phyloP scores from a whole-genome alignment of 2,888 invertebrate species.

The Cepaea hortensis region DNA sequence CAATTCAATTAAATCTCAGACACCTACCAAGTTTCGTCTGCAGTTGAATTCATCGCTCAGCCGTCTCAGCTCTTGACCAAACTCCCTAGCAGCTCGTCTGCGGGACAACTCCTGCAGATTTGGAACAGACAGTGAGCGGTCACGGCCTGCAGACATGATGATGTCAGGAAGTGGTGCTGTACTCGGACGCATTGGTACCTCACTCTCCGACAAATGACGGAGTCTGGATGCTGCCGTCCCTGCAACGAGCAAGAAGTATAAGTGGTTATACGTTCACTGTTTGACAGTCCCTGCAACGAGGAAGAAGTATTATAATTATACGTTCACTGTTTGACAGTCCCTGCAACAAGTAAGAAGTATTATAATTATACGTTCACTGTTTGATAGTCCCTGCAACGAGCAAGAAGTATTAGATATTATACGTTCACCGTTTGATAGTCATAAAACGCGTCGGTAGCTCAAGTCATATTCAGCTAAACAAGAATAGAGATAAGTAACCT shows the following conservation, averaged over 20 bases:
- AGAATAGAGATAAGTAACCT: no score
- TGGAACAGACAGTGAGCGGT: conserved; percentile 63
- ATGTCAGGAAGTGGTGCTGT: conserved; percentile 64
- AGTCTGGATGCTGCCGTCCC: conserved; percentile 13
- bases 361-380: no score
- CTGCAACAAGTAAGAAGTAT: no score
- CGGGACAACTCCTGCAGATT: conserved; percentile 55
- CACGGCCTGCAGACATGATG: conserved; percentile 56
- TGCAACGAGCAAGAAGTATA: neutral
- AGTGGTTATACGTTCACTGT: no score
- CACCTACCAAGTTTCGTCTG: conserved; percentile 13
- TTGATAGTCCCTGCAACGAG: no score
- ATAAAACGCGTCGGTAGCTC: no score
- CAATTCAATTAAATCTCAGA: neutral
- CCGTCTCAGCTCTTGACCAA: conserved; percentile 59
- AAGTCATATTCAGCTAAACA: no score
- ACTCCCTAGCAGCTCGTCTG: conserved; percentile 47
- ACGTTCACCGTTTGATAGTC: no score
- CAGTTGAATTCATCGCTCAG: conserved; percentile 69
- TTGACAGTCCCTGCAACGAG: no score
- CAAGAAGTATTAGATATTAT: no score
- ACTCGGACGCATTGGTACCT: neutral
- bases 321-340: no score
- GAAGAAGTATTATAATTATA: no score
- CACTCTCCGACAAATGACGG: conserved; percentile 11